Conservation (phyloP, 2,888 invertebrate genomes). For the Hipparchia semele region DNA sequence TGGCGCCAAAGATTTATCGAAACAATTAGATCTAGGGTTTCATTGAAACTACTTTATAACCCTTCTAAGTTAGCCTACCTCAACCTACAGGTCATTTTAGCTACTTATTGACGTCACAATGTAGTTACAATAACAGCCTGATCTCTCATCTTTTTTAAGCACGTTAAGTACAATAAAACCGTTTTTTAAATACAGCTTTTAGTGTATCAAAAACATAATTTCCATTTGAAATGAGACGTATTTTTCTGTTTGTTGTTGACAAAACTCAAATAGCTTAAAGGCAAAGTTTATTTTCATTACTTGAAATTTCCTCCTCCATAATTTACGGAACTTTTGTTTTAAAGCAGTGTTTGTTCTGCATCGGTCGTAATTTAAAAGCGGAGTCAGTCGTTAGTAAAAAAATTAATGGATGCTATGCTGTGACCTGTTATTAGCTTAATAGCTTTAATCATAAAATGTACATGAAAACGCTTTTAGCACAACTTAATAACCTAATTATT, state of each 20-base stretch:
- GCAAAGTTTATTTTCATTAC: conserved; percentile 27
- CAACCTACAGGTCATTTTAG: no score
- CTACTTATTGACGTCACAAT: no score
- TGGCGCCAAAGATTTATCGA: no score
- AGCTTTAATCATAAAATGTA: conserved; percentile 42
- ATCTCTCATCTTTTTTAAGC: no score
- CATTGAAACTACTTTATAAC: no score
- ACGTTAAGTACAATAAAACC: no score
- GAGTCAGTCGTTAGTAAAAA: conserved; percentile 27
- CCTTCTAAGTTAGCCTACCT: no score
- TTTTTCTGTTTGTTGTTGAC: conserved; percentile 17
- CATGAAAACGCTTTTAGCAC: conserved; percentile 49
- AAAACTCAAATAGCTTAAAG: conserved; percentile 23
- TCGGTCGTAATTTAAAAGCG: conserved; percentile 29
- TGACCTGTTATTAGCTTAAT: conserved; percentile 40
- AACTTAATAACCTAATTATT: conserved; percentile 25
- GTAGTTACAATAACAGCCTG: no score
- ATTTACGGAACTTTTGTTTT: conserved; percentile 29
- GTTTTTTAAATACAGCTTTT: no score
- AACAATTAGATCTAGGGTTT: no score
- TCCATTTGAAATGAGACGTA: background rate
- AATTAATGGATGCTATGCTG: conserved; percentile 34
- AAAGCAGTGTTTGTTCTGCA: conserved; percentile 24
- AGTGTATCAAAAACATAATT: no score
- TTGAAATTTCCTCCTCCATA: conserved; percentile 21